phyloP scores from a whole-genome alignment of 1,140 invertebrate genomes.

The Zaprionus ghesquierei region DNA sequence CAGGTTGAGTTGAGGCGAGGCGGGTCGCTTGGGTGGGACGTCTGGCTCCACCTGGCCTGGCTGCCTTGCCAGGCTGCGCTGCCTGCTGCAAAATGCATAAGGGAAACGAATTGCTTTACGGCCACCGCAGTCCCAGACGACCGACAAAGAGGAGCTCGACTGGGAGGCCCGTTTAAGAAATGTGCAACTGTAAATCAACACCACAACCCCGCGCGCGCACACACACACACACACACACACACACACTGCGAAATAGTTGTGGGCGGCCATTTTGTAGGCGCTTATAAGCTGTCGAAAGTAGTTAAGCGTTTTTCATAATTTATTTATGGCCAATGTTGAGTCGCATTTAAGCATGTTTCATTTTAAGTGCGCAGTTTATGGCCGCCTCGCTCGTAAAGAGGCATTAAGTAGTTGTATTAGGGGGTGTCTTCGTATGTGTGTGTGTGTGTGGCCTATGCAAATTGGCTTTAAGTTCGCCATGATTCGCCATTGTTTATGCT shows the following conservation, averaged over 20 bases:
- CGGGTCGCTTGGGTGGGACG: conserved; percentile 3
- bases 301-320: conserved; percentile 82
- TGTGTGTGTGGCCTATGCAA: conserved; percentile 49
- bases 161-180: conserved; percentile 48
- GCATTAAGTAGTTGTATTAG: conserved; percentile 64
- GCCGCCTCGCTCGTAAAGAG: conserved; percentile 65
- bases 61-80: background rate
- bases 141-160: conserved; percentile 4
- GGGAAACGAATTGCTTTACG: conserved; percentile 80
- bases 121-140: conserved; percentile 64
- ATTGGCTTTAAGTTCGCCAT: conserved; percentile 44
- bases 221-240: background rate
- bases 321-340: conserved; percentile 69
- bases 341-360: conserved; percentile 75
- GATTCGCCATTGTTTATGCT: background rate
- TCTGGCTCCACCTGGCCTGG: conserved; percentile 24
- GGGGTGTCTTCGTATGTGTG: background rate
- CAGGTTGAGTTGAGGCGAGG: background rate
- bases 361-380: conserved; percentile 79
- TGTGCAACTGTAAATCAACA: conserved; percentile 80
- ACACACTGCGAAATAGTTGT: conserved; percentile 46
- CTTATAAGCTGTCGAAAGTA: conserved; percentile 81
- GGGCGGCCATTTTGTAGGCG: conserved; percentile 70
- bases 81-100: conserved; percentile 70
- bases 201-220: conserved; percentile 28